Conservation (phyloP, 2,113 vertebrate genomes). For the Meles meles region DNA sequence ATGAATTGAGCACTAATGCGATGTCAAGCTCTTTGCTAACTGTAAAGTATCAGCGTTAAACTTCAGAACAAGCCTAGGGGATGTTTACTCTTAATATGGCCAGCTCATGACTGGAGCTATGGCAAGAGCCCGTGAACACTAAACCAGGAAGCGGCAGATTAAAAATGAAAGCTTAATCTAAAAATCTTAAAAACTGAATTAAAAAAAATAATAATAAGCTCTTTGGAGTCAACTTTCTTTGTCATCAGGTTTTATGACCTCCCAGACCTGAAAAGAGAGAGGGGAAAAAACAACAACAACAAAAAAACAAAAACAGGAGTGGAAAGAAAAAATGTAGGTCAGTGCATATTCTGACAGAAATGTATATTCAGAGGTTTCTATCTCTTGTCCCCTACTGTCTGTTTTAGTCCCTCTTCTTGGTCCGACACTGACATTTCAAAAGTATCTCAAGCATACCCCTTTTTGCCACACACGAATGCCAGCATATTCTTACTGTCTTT, state of each 20-base stretch:
- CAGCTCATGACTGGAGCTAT: not conserved
- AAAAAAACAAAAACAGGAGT: not conserved
- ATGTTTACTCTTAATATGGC: not conserved
- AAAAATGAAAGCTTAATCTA: not conserved
- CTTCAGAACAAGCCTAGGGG: not conserved
- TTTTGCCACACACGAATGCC: not conserved
- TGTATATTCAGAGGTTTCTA: not conserved
- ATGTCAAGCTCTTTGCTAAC: not conserved
- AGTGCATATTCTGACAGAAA: not conserved
- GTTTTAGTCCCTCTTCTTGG: not conserved
- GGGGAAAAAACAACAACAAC: not conserved
- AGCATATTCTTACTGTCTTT: not conserved
- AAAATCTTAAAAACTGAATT: not conserved
- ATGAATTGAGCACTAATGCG: not conserved
- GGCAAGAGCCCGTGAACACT: not conserved
- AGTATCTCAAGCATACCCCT: not conserved
- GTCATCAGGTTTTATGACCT: not conserved
- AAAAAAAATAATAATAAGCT: not conserved
- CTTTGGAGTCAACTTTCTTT: not conserved
- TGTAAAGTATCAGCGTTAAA: not conserved
- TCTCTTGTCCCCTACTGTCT: not conserved
- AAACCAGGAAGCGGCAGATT: not conserved
- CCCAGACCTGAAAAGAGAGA: not conserved
- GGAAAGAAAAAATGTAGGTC: not conserved
- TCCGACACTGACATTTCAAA: not conserved